Base-by-base conservation (phyloP, 2,888 invertebrate genomes). In the Teinopalpus imperialis region DNA sequence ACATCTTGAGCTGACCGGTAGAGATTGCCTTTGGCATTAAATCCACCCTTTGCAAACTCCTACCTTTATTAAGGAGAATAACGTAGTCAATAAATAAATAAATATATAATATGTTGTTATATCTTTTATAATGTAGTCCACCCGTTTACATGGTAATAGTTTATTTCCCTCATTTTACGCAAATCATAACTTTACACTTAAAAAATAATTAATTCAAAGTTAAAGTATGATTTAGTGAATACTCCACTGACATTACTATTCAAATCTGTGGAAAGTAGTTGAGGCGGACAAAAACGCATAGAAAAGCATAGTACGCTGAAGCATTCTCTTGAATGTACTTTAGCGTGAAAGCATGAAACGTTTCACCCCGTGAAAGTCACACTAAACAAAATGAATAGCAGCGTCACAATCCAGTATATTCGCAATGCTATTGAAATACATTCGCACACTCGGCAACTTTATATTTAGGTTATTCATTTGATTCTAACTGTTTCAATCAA, bases 311-410 rank as follows among this genome's bases (percentile, higher is more conserved):
- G 31, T 24, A 37, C 8, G 37, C 13, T 32, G 27, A 32, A 45
- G 32, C 18, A 31, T 26, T 30, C 44, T 37, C 24, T 37, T 5
- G 23, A 5, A 24, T 37, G 24, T 44, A 31, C 37, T 45, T 26
- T 2, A 14, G n/a, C 39, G 32, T 45, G 26, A 45, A 45, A 45
- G 39, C 39, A 18, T 27, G 44, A 32, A 45, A 45, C 32, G 39
- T 43, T 43, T 43, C 43, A 43, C 36, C 43, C 30, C 24, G 36
- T 16, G 18, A 26, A 24, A 37, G 26, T 37, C 18, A 6, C 21
- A 10, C 26, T 31, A 31, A 37, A 44, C 26, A 20, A 26, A 16
- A 45, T 45, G 44, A 32, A 39, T 32, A n/a, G 31, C 26, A 18
- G 26, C 32, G 37, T 26, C 31, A 45, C 37, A 39, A 32, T 36